phyloP scores from a whole-genome alignment of 2,113 vertebrate species.

The Chloropsis cyanopogon region DNA sequence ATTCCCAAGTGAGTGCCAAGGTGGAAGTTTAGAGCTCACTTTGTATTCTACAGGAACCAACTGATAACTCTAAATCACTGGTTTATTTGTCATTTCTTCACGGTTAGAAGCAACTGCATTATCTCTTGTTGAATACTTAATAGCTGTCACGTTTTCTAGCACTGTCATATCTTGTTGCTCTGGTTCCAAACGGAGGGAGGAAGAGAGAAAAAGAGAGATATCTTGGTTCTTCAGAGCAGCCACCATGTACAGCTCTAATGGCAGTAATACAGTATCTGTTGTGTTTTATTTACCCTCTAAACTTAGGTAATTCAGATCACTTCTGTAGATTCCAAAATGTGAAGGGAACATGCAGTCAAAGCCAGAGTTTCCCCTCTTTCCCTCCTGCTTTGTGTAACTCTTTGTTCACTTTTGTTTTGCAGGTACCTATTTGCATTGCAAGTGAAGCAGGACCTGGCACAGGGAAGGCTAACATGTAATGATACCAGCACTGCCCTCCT shows the following conservation, averaged over 20 bases:
- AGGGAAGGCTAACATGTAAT: conserved; percentile 88
- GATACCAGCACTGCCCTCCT: conserved; percentile 92
- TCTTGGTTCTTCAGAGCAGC: neutral
- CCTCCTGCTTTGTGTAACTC: neutral
- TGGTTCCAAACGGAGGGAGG: neutral
- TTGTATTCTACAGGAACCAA: neutral
- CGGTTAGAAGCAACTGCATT: neutral
- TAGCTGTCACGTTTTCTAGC: neutral
- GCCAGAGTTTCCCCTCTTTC: neutral
- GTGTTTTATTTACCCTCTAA: neutral
- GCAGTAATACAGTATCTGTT: neutral
- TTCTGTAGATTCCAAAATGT: neutral
- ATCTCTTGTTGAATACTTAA: neutral
- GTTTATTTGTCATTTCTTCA: neutral
- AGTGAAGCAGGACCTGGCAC: conserved; percentile 91
- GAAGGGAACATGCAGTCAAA: neutral
- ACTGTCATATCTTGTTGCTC: neutral
- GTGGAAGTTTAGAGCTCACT: neutral
- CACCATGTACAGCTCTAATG: neutral
- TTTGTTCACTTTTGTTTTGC: conserved; percentile 36
- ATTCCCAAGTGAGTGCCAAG: neutral
- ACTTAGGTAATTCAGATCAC: neutral
- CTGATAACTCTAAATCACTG: neutral
- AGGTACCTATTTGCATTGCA: conserved; percentile 99
- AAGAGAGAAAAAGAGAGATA: neutral